Percentiles rank a stretch among this genome's conserved stretches.
These are phyloP conservation scores for Siniperca obscura DNA, from an alignment of 2,797 vertebrate genomes.

Conservation along the genomic window DNA sequence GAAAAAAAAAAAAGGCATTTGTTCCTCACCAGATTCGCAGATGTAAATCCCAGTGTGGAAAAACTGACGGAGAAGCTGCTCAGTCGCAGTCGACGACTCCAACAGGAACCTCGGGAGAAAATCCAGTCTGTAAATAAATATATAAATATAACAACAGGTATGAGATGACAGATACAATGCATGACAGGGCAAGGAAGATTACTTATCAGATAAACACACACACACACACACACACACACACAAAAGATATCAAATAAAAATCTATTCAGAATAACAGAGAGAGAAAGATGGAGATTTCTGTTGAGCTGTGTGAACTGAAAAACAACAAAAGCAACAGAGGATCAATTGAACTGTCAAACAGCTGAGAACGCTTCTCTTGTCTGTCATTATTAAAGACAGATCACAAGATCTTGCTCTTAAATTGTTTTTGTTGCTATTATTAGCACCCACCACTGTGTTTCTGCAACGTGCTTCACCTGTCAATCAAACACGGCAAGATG, in stretches of 20 bases:
- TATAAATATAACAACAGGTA: neutral
- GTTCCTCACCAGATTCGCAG: conserved; percentile 64
- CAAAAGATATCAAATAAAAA: neutral
- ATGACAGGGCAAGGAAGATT: neutral
- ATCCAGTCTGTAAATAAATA: conserved; percentile 46
- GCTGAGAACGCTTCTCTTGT: neutral
- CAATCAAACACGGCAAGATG: neutral
- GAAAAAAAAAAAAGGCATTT: neutral
- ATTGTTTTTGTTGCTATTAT: neutral
- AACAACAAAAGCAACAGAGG: conserved; percentile 1
- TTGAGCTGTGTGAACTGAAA: too few relatives aligned
- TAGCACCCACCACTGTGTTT: neutral
- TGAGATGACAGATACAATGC: neutral
- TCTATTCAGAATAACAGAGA: neutral
- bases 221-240: neutral
- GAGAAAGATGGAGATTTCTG: neutral
- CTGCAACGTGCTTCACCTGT: neutral
- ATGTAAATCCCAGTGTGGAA: conserved; percentile 38
- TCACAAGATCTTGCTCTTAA: neutral
- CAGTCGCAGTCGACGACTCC: conserved; percentile 14
- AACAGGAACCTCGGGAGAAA: conserved; percentile 8
- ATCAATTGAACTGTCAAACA: conserved; percentile 19
- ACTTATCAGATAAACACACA: neutral
- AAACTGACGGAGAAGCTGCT: conserved; percentile 29
- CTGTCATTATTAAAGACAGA: conserved; percentile 6